Evolutionary conservation across 2,888 invertebrate genomes (phyloP).

Genomic region (Tipula vernalis): DNA sequence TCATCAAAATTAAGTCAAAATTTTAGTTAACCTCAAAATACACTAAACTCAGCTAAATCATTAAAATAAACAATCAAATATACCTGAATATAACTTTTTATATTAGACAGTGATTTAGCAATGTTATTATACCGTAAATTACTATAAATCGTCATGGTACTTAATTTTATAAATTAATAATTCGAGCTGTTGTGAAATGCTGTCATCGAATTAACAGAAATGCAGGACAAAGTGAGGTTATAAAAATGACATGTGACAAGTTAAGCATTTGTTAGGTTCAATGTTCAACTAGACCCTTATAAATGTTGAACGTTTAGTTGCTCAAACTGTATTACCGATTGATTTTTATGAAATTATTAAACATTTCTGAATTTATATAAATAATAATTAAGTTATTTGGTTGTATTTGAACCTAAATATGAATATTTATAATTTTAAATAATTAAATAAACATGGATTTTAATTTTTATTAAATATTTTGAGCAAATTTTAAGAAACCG

Average conservation of each 20-base stretch:
- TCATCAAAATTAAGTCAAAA: neutral
- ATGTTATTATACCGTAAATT: neutral
- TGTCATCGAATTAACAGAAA: neutral
- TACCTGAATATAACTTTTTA: neutral
- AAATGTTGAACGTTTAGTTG: neutral
- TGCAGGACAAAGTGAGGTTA: neutral
- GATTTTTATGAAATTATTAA: neutral
- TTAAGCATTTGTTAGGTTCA: neutral
- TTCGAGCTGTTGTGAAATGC: neutral
- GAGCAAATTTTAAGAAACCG: neutral
- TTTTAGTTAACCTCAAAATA: neutral
- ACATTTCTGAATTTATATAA: neutral
- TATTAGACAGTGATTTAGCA: neutral
- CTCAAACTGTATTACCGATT: neutral
- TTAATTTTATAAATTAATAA: neutral
- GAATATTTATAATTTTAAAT: too few species aligned
- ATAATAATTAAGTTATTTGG: too few species aligned
- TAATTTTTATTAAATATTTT: neutral
- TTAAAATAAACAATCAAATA: too few species aligned
- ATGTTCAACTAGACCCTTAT: neutral
- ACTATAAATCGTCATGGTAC: neutral
- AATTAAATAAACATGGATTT: too few species aligned
- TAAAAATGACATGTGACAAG: neutral
- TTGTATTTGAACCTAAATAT: too few species aligned
- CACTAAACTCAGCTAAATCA: neutral